These are phyloP conservation scores for Actinopyga echinites DNA, from an alignment of 53 echinoderm and acorn worm species.

Conservation along the genomic window DNA sequence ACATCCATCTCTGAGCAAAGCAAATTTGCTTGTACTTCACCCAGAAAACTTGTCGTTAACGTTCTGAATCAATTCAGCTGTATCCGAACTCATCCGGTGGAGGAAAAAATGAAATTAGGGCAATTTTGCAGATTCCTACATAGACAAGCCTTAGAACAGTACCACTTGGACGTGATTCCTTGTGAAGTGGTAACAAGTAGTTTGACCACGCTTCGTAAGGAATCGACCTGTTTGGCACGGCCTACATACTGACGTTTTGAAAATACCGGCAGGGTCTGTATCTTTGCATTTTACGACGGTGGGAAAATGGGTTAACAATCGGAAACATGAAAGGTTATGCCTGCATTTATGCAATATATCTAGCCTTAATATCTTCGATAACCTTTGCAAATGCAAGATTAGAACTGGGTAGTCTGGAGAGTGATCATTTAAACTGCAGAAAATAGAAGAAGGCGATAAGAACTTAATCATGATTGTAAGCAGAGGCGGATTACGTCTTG, in stretches of 20 bases:
- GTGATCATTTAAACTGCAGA: too few species aligned
- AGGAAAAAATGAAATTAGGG: not conserved
- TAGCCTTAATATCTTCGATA: too few species aligned
- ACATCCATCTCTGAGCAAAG: not conserved
- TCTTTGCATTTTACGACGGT: not conserved
- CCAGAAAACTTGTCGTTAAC: not conserved
- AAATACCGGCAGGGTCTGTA: not conserved
- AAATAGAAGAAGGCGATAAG: too few species aligned
- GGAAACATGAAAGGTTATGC: too few species aligned
- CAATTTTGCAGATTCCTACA: not conserved
- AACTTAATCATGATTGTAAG: too few species aligned
- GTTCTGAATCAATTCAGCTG: not conserved
- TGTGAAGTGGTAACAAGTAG: not conserved
- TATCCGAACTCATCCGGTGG: not conserved
- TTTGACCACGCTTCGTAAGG: constrained; percentile 5
- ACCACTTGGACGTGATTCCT: not conserved
- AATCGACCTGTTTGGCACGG: constrained; percentile 16
- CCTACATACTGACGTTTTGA: not conserved
- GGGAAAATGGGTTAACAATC: not conserved
- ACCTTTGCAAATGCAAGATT: too few species aligned
- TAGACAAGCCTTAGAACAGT: not conserved
- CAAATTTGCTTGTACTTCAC: constrained; percentile 3
- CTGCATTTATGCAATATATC: too few species aligned
- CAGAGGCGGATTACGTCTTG: too few species aligned
- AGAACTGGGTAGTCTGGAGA: too few species aligned